These are phyloP conservation scores for Euspilapteryx auroguttella DNA, from an alignment of 2,888 invertebrate genomes.

Conservation along the genomic window DNA sequence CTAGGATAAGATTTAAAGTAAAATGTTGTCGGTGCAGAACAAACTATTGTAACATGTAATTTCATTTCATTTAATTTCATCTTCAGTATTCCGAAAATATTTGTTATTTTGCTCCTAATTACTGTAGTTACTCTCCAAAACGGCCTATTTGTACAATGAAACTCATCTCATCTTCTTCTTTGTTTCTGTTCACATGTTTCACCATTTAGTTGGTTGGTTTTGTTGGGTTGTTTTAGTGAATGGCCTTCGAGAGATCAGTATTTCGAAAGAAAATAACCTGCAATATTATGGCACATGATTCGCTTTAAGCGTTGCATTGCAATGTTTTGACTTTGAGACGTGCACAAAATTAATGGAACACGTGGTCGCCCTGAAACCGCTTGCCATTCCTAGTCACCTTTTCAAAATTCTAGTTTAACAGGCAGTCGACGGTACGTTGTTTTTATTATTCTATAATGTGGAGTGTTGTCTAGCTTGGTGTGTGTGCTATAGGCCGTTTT, in stretches of 20 bases:
- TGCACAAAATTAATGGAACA: too few species aligned
- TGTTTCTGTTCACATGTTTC: constrained; percentile 37
- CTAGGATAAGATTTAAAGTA: too few species aligned
- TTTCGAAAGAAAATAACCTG: constrained; percentile 42
- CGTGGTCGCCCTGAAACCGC: too few species aligned
- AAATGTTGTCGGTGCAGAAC: too few species aligned
- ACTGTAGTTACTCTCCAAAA: constrained; percentile 61
- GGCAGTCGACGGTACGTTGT: constrained; percentile 37
- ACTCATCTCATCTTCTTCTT: constrained; percentile 39
- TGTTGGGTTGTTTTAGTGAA: constrained; percentile 37
- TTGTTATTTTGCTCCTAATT: too few species aligned
- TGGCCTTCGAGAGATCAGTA: constrained; percentile 63
- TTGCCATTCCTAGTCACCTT: too few species aligned
- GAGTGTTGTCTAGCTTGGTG: constrained; percentile 51
- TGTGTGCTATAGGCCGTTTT: constrained; percentile 62
- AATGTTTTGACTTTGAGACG: too few species aligned
- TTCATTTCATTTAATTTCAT: too few species aligned
- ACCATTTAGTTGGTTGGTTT: constrained; percentile 28
- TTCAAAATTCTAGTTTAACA: too few species aligned
- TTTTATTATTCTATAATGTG: constrained; percentile 29
- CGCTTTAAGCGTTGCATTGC: too few species aligned
- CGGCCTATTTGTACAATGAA: constrained; percentile 54
- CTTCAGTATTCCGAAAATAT: too few species aligned
- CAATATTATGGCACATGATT: constrained; percentile 20
- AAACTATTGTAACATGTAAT: too few species aligned